Conservation (phyloP, 2,113 vertebrate genomes). For the Haplotaxodon microlepis region DNA sequence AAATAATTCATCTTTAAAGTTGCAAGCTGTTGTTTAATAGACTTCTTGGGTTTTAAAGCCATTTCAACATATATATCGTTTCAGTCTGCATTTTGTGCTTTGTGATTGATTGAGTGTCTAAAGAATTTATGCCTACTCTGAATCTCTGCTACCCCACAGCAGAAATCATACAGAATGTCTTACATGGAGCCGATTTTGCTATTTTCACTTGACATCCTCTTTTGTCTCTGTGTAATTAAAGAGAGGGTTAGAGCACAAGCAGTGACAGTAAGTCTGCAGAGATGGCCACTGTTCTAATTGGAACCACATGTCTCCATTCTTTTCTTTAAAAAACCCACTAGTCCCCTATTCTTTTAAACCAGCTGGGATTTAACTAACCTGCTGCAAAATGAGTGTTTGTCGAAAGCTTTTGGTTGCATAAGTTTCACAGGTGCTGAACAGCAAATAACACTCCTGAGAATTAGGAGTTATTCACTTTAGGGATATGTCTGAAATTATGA, state of each 20-base stretch:
- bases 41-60: not conserved
- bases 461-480: not conserved
- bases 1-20: not conserved
- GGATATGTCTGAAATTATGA: constrained; percentile 45
- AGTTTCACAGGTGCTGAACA: constrained; percentile 1
- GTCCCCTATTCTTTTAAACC: constrained; percentile 30
- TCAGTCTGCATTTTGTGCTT: not conserved
- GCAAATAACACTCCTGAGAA: constrained; percentile 42
- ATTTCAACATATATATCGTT: not conserved
- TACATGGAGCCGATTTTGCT: constrained; percentile 34
- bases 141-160: constrained; percentile 16
- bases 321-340: constrained; percentile 9
- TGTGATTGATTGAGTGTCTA: constrained; percentile 13
- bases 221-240: constrained; percentile 62
- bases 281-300: constrained; percentile 65
- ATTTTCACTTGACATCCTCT: constrained; percentile 59
- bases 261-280: constrained; percentile 56
- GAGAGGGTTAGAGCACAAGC: constrained; percentile 28
- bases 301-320: constrained; percentile 49
- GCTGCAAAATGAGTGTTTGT: constrained; percentile 19
- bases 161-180: constrained; percentile 37
- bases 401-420: not conserved
- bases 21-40: not conserved
- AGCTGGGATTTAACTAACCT: constrained; percentile 32
- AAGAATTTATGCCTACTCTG: not conserved